Evolutionary conservation across 2,113 vertebrate species (phyloP).

Genomic region (Sardina pilchardus): DNA sequence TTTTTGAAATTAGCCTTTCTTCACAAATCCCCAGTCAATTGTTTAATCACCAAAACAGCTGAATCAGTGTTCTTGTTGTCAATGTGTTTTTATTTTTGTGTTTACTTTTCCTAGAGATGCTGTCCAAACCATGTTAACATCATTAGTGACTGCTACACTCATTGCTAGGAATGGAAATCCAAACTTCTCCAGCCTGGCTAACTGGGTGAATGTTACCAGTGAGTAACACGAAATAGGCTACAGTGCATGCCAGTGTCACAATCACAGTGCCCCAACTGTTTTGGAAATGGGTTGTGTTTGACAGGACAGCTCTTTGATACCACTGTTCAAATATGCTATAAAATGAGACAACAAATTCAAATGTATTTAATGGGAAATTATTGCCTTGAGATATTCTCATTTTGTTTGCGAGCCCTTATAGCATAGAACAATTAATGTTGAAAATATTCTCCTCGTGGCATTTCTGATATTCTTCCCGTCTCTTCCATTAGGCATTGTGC

Average conservation of each 20-base stretch:
- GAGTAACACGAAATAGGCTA: constrained; percentile 59
- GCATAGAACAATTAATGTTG: no score
- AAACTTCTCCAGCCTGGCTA: constrained; percentile 56
- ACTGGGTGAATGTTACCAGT: constrained; percentile 85
- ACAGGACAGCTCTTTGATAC: no score
- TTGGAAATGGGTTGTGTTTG: no score
- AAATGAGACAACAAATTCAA: no score
- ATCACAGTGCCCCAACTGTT: no score
- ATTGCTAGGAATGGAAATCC: constrained; percentile 80
- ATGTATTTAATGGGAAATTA: no score
- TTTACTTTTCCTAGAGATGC: constrained; percentile 69
- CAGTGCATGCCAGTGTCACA: not conserved
- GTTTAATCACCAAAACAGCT: not conserved
- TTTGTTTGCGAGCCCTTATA: no score
- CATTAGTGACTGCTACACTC: constrained; percentile 72
- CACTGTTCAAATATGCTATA: no score
- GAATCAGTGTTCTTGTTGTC: not conserved
- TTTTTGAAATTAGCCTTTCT: not conserved
- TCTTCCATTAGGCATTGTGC: constrained; percentile 36
- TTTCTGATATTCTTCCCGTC: not conserved
- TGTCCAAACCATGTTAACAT: constrained; percentile 64
- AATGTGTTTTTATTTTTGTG: not conserved
- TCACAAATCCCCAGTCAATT: not conserved
- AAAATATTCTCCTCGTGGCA: no score
- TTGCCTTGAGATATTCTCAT: no score